These are phyloP conservation scores for Heliconius hermathena DNA, from an alignment of 1,140 invertebrate genomes.

Conservation along the genomic window DNA sequence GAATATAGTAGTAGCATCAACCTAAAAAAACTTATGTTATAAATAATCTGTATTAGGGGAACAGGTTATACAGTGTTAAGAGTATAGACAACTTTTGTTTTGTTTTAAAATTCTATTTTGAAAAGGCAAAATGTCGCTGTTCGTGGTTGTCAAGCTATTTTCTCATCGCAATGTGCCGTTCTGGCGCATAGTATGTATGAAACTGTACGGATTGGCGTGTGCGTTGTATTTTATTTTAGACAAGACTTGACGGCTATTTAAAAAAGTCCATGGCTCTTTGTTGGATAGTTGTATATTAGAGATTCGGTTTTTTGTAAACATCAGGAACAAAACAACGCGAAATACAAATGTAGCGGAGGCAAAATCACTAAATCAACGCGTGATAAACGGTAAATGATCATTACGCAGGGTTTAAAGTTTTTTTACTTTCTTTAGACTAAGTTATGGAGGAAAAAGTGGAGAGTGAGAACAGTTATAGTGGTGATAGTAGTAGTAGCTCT, in stretches of 20 bases:
- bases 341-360: conserved; percentile 63
- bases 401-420: conserved; percentile 31
- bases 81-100: conserved; percentile 66
- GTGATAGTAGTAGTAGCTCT: conserved; percentile 68
- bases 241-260: conserved; percentile 76
- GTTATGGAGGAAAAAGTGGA: conserved; percentile 72
- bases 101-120: conserved; percentile 73
- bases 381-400: conserved; percentile 39
- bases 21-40: background rate
- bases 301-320: conserved; percentile 75
- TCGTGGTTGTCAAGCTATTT: conserved; percentile 81
- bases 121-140: conserved; percentile 78
- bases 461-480: conserved; percentile 74
- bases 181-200: conserved; percentile 81
- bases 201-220: conserved; percentile 74
- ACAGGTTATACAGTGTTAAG: conserved; percentile 36
- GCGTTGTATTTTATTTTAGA: conserved; percentile 80
- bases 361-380: conserved; percentile 48
- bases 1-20: too few species aligned
- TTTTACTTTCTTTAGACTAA: conserved; percentile 35
- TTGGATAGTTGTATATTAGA: conserved; percentile 59
- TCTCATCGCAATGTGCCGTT: conserved; percentile 80
- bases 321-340: conserved; percentile 67
- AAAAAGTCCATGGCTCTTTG: conserved; percentile 69
- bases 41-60: conserved; percentile 21